Conservation (phyloP, 2,113 vertebrate species). For the Tringa solitaria region DNA sequence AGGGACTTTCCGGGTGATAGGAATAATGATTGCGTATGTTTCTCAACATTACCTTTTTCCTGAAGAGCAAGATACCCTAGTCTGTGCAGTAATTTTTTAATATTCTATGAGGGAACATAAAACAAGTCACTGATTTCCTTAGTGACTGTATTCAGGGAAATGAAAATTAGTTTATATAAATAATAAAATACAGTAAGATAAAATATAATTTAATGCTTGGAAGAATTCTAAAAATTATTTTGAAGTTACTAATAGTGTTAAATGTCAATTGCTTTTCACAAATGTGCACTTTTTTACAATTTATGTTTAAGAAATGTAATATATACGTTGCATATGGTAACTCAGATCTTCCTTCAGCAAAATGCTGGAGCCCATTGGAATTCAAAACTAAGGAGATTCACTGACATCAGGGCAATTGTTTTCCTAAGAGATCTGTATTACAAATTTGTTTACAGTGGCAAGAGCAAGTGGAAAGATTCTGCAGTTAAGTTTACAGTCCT, state of each 20-base stretch:
- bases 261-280: constrained; percentile 27
- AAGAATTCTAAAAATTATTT: constrained; percentile 50
- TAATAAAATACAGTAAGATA: constrained; percentile 31
- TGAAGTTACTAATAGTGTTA: neutral
- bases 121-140: neutral
- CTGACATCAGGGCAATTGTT: neutral
- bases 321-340: neutral
- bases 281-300: neutral
- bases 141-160: constrained; percentile 24
- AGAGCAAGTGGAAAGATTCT: neutral
- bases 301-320: neutral
- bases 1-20: neutral
- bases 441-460: neutral
- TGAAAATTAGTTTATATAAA: constrained; percentile 38
- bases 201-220: constrained; percentile 22
- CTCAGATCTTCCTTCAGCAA: neutral
- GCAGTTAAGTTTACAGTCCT: neutral
- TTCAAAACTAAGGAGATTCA: neutral
- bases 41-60: constrained; percentile 15
- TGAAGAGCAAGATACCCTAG: constrained; percentile 15
- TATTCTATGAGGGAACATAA: neutral
- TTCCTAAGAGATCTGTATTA: neutral
- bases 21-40: constrained; percentile 23
- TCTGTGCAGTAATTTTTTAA: constrained; percentile 22
- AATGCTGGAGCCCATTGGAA: neutral